Evolutionary conservation across 2,888 invertebrate genomes (phyloP), one percentile per base, ranked within the genome.

Genomic region (Cyclophora punctaria): DNA sequence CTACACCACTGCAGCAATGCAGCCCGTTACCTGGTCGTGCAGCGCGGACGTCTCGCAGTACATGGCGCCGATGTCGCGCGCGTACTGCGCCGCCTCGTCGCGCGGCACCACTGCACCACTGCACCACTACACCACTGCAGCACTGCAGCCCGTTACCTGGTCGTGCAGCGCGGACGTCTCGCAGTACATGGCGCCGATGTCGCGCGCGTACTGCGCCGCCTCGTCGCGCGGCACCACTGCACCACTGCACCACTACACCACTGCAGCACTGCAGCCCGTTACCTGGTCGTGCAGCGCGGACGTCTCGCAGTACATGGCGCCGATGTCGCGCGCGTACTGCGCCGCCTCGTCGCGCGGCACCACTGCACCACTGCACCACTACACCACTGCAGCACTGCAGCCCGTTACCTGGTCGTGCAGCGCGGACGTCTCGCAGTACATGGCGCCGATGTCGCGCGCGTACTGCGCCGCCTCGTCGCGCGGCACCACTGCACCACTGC

Each of bases 1-100:
- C 20, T 20, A 20, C 20, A 20, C 20, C 20, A 20, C 20, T 20
- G 20, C 20, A 20, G 20, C 20, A 20, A 1, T 20, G 20, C 20
- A 20, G 20, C 35, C 2, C 41, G 20, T 46, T 44, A 92, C 92
- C 88, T 93, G 92, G 69, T 94, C 93, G 57, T 92, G 90, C 56
- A 94, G 81, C 0, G 96, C 96, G 0, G 96, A 97, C 0, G 95
- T 93, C 76, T 97, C 97, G 64, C 93, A 93, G 83, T 96, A 96
- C 5, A 89, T 86, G 3, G 96, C 96, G n/a, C 94, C 95, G 50
- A 97, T 95, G 4, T 92, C 91, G 4, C 90, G 90, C 0, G 97
- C 95, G 83, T 94, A 97, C 47, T 92, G 90, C 48, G 90, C 78
- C 0, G 95, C 96, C 66, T 96, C 96, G 35, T 91, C 91, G 2